Base-by-base conservation (phyloP, 2,113 vertebrate genomes). In the Ornithorhynchus anatinus region DNA sequence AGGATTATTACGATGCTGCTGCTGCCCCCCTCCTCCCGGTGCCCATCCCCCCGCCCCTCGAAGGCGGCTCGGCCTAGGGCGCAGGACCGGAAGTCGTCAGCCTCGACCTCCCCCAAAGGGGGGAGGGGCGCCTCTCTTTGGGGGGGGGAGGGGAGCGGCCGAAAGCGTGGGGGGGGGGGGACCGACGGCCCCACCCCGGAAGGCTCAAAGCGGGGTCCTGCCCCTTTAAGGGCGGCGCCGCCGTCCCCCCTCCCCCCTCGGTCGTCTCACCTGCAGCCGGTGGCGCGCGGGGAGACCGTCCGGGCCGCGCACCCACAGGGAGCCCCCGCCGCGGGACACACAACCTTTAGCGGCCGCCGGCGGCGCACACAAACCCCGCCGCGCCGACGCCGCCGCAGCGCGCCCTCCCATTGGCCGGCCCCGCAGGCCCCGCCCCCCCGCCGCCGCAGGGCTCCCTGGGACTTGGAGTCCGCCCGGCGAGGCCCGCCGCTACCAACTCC, bases 341-440 rank as follows among this genome's bases (percentile, higher is more conserved):
- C 75, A 77, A 84, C 78, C 81, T 85, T 84, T 81, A 88, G 38
- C 81, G 25, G 76, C 32, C 9, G 73, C 70, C 72, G 45, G 66
- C 59, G 61, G 81, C 73, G 64, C 81, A 86, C 75, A 86, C 81
- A 84, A 80, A 88, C 83, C 42, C 76, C 65, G 50, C 63, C 85
- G 83, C 57, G 48, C 67, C 75, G 66, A 13, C 8, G 5, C 11
- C 7, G 38, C 81, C 15, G 14, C 59, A 70, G 75, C 56, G 43
- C 51, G 45, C 53, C 37, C 38, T 19, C 45, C 19, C 58, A 31
- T 29, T 35, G n/a, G 7, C 10, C 56, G 50, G 11, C 12, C 8
- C 44, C 8, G n/a, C 16, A 15, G 43, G n/a, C 44, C 22, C n/a
- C 12, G n/a, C 8, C 3, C 44, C 10, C 7, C n/a, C 11, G 44